A percentile compares a stretch with the other conserved stretches of the same genome.
These are phyloP conservation scores for Tetranychus piercei DNA, from an alignment of 2,888 invertebrate species.

Conservation along the genomic window DNA sequence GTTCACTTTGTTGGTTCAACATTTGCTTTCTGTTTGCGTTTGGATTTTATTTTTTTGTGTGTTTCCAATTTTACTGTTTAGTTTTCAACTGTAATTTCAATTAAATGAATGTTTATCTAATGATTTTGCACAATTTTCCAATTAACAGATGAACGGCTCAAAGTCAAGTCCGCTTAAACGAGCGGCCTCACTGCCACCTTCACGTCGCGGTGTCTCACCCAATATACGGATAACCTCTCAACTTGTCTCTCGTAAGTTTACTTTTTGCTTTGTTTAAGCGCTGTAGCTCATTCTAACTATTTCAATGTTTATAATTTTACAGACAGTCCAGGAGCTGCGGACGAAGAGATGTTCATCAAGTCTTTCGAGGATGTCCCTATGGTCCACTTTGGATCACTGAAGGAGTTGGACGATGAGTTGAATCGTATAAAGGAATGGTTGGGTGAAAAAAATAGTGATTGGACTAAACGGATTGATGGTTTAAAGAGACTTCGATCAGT, in stretches of 20 bases:
- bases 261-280: not conserved
- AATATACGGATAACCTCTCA: not conserved
- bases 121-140: not conserved
- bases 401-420: conserved; percentile 64
- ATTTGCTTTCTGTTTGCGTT: not conserved
- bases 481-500: conserved; percentile 65
- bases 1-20: not conserved
- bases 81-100: not conserved
- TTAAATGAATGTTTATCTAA: not conserved
- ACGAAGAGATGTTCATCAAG: conserved; percentile 65
- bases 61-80: not conserved
- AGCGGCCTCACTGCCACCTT: not conserved
- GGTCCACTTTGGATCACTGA: conserved; percentile 54
- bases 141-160: not conserved
- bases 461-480: conserved; percentile 83
- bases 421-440: conserved; percentile 52
- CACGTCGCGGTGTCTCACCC: not conserved
- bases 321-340: conserved; percentile 53
- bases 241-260: not conserved
- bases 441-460: conserved; percentile 62
- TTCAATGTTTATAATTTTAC: not conserved
- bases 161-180: not conserved
- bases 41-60: not conserved
- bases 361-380: conserved; percentile 66
- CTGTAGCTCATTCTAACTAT: not conserved